Evolutionary conservation across 2,113 vertebrate species (phyloP), one percentile per base, ranked within the genome.

Genomic region (Potamarius usumacintae): DNA sequence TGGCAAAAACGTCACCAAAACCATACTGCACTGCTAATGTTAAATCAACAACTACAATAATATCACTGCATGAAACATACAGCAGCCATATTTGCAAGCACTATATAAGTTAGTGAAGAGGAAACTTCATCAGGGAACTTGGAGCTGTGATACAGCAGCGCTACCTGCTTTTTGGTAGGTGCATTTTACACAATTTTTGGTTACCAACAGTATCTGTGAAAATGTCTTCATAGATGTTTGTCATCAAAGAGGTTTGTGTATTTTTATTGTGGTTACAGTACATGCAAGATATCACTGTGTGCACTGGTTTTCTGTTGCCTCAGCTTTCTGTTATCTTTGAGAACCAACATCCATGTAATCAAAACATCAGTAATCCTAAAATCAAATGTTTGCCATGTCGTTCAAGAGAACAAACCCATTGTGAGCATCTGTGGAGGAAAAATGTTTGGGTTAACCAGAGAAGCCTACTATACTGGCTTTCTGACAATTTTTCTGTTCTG

Each of bases 391-490:
- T 74, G 18, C 27, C 58, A 85, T 30, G 48, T 27, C 20, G 2
- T 62, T n/a, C 48, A 48, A 22, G 22, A 77, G 15, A 85, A 77
- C 17, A 25, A 85, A 77, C 20, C 25, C 15, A 20, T 7, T 85
- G 84, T 50, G 8, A 48, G 58, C 22, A 63, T 18, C 58, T 50
- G 84, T 76, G n/a, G 34, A n/a, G 30, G 8, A 52, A 77, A 48
- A 62, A 85, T 50, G 57, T n/a, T 53, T 55, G 0, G 18, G 27
- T 42, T 84, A 67, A 69, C 63, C 20, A 69, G 63, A 67, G 48
- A 83, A 83, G 62, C 82, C 63, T 69, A 84, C 82, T 20, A 53
- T 71, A 11, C 50, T 30, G 65, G 63, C 65, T 69, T 50, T 17
- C 65, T 48, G 62, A 69, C 62, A 69, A 27, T n/a, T 72, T 18